A percentile compares a stretch with the other conserved stretches of the same genome.
phyloP scores from a whole-genome alignment of 2,888 invertebrate species.

The Nephrotoma flavescens region DNA sequence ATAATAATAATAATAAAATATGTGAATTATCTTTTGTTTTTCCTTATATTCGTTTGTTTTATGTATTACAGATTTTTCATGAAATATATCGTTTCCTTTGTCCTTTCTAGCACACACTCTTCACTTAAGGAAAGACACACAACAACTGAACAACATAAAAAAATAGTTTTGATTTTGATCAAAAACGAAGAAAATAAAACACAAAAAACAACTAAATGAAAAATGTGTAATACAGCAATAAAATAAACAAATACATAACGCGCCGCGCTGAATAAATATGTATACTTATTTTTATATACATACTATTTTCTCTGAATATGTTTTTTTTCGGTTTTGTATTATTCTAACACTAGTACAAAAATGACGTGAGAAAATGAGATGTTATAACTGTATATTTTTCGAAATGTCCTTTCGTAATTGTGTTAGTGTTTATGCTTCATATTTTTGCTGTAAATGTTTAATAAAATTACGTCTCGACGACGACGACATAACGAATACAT shows the following conservation, averaged over 20 bases:
- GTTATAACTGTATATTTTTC: background rate
- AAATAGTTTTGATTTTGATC: background rate
- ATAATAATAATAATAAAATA: slow-evolving; percentile 1
- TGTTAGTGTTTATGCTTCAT: background rate
- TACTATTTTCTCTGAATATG: background rate
- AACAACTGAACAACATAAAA: slow-evolving; percentile 23
- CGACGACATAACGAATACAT: background rate
- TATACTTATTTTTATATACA: background rate
- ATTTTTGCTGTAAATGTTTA: background rate
- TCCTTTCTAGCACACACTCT: background rate
- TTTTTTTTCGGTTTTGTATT: background rate
- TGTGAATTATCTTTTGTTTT: background rate
- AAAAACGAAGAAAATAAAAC: background rate
- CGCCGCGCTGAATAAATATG: background rate
- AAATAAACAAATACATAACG: background rate
- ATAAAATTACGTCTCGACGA: background rate
- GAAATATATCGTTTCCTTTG: background rate
- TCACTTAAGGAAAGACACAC: slow-evolving; percentile 30
- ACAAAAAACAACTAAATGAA: background rate
- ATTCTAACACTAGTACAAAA: background rate
- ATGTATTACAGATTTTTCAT: background rate
- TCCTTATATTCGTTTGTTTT: background rate
- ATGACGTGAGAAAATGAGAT: background rate
- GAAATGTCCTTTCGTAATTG: background rate
- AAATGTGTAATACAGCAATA: background rate